Percentiles rank a stretch among this genome's conserved stretches.
phyloP scores from a whole-genome alignment of 2,888 invertebrate genomes.

The Caenorhabditis japonica region DNA sequence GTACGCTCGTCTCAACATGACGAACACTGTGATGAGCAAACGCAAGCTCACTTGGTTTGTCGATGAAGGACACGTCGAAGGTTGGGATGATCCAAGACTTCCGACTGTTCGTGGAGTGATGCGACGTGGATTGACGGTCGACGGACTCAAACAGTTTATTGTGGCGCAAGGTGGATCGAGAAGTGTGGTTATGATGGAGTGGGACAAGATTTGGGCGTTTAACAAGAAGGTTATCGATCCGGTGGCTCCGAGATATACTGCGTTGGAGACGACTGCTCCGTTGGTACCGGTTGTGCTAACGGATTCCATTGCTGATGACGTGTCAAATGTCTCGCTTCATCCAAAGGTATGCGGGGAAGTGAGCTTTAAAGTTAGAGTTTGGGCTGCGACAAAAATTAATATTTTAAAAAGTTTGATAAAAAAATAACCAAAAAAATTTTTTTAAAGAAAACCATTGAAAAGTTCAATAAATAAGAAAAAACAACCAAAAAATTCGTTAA shows the following conservation, averaged over 20 bases:
- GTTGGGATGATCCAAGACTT: slow-evolving; percentile 99
- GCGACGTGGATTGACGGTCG: slow-evolving; percentile 95
- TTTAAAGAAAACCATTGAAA: no score
- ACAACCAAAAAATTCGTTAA: no score
- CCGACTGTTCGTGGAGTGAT: slow-evolving; percentile 97
- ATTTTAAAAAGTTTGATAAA: no score
- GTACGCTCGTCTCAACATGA: slow-evolving; percentile 96
- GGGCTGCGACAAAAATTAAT: background rate
- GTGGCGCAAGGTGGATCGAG: slow-evolving; percentile 95
- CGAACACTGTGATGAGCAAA: slow-evolving; percentile 96
- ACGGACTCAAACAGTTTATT: slow-evolving; percentile 95
- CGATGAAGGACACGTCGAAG: slow-evolving; percentile 91
- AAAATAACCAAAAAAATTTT: no score
- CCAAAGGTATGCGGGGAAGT: no score
- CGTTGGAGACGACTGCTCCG: slow-evolving; percentile 51
- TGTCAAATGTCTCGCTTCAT: slow-evolving; percentile 54
- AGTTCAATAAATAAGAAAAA: no score
- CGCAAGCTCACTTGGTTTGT: slow-evolving; percentile 98
- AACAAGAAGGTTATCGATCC: slow-evolving; percentile 99
- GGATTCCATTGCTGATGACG: slow-evolving; percentile 76
- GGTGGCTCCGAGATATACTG: slow-evolving; percentile 83
- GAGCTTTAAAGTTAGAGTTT: background rate
- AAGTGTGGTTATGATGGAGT: slow-evolving; percentile 98
- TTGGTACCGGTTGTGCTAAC: slow-evolving; percentile 83
- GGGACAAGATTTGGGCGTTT: slow-evolving; percentile 99